Conservation (phyloP, 2,113 vertebrate species). For the Plectropomus leopardus region DNA sequence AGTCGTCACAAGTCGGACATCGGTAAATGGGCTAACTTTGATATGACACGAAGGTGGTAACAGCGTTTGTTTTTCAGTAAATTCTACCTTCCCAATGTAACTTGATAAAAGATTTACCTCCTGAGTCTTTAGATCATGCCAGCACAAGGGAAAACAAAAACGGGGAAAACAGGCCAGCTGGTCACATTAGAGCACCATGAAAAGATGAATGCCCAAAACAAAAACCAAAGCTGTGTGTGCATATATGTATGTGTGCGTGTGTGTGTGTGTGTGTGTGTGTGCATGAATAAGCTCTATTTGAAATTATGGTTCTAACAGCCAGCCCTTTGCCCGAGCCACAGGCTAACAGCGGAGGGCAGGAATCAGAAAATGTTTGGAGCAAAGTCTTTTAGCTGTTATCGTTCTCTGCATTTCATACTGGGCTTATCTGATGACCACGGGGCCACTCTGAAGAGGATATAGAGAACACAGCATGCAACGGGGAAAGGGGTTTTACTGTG, state of each 20-base stretch:
- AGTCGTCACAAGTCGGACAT: neutral
- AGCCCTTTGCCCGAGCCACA: conserved; percentile 2
- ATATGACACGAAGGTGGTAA: neutral
- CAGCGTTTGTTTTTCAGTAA: neutral
- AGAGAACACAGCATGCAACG: conserved; percentile 41
- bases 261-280: neutral
- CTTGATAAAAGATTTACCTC: conserved; percentile 11
- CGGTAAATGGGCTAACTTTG: neutral
- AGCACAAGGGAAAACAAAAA: conserved; percentile 4
- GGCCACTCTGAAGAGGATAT: conserved; percentile 47
- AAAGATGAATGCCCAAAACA: conserved; percentile 38
- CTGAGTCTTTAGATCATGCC: neutral
- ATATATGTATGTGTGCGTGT: neutral
- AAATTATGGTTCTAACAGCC: conserved; percentile 34
- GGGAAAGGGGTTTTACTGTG: conserved; percentile 2
- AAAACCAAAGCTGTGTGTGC: conserved; percentile 10
- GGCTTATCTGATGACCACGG: conserved; percentile 71
- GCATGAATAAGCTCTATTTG: conserved; percentile 17
- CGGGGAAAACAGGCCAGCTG: conserved; percentile 28
- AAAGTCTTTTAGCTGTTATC: conserved; percentile 60
- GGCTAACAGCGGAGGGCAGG: conserved; percentile 55
- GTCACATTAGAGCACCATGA: conserved; percentile 25
- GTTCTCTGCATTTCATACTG: conserved; percentile 44
- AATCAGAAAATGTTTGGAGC: conserved; percentile 55
- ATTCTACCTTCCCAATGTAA: neutral